Percentiles rank a stretch among this genome's conserved stretches.
These are phyloP conservation scores for Carlito syrichta DNA, from an alignment of 2,113 vertebrate species.

Conservation along the genomic window DNA sequence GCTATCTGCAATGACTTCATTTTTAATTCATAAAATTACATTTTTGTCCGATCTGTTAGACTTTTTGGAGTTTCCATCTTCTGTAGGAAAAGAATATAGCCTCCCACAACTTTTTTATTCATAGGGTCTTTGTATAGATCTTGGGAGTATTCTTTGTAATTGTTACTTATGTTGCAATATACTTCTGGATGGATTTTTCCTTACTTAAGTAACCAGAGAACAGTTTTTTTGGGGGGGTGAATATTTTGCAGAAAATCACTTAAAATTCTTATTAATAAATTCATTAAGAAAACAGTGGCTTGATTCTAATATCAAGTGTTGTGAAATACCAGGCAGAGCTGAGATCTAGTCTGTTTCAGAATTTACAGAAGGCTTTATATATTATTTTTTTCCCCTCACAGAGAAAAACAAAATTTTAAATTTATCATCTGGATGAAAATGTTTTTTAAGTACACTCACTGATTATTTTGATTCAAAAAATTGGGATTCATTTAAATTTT, in stretches of 20 bases:
- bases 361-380: neutral
- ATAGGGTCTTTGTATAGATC: neutral
- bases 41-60: neutral
- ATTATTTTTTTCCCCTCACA: neutral
- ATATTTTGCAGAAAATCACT: neutral
- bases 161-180: neutral
- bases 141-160: neutral
- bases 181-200: neutral
- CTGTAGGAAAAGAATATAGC: neutral
- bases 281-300: neutral
- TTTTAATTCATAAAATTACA: neutral
- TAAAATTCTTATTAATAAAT: neutral
- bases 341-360: neutral
- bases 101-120: neutral
- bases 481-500: neutral
- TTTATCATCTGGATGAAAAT: neutral
- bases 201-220: neutral
- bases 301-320: neutral
- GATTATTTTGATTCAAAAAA: neutral
- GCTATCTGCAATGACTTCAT: neutral
- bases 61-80: neutral
- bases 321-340: neutral
- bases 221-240: neutral
- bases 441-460: neutral
- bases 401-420: neutral